Base-by-base conservation (phyloP, 2,797 vertebrate species). In the Hylomyscus alleni region DNA sequence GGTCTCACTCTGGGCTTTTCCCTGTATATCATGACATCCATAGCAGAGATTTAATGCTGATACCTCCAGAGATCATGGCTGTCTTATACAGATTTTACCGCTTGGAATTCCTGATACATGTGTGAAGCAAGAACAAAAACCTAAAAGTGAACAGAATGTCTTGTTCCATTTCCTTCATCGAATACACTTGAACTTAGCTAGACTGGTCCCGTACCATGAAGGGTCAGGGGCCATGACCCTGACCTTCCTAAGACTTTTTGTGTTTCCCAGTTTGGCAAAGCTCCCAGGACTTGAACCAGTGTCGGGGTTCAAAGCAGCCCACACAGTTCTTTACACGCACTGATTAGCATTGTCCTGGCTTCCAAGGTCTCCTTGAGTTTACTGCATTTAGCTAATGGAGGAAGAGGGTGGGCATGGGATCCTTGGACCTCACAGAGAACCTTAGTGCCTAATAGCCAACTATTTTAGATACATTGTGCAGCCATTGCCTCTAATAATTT, bases 161-260 rank as follows among this genome's bases (percentile, higher is more conserved):
- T 9, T 44, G n/a, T 85, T 93, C 76, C n/a, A 82, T 95, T 94
- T 93, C 60, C 60, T 95, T 82, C 40, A 60, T 82, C 87, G 94
- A 75, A 44, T 67, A 17, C 44, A 34, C 2, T 44, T 89, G 56
- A 72, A 58, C 83, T 92, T 96, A 80, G 69, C 78, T 90, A 6
- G 44, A 29, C 10, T 89, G 72, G 72, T 82, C 10, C 8, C 15
- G 10, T 56, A 88, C 65, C 17, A 47, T 40, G 40, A 88, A 24
- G 29, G 72, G 34, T 31, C 81, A 56, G 40, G 87, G 75, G 67
- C 52, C 19, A 7, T 31, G 65, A 19, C 47, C 31, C 34, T 15
- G 50, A 47, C 24, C 44, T 56, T 76, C 4, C 22, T 92, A 37
- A 92, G 60, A 50, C 50, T 80, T 90, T n/a, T 37, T 78, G 0